Evolutionary conservation across 2,888 invertebrate species (phyloP), one percentile per base, ranked within the genome.

Genomic region (Caenorhabditis becei): DNA sequence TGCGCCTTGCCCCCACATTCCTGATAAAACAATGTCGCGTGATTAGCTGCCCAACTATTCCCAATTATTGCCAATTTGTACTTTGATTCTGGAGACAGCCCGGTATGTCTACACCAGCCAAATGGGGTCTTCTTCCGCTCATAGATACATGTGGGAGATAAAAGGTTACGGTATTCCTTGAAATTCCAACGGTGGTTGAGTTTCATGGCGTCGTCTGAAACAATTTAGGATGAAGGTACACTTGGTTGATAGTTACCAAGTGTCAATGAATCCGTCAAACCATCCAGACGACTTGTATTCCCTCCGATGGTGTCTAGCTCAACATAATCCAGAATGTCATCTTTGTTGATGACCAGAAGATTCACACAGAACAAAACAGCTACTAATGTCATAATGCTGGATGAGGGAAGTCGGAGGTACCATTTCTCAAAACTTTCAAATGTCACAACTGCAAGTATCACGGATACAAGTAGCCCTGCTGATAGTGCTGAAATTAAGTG

Each of bases 21-120:
- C n/a, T 66, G 54, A 54, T 66, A 54, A 37, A 66, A 54, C 37
- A 66, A 18, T 53, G 11, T 41, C 0, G 53, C 66, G 18, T 66
- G 66, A 41, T 66, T 66, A 10, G 66, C 54, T 2, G 26, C 41
- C 26, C 24, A 41, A 44, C 53, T 54, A 24, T 66, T 66, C 23
- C 82, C 79, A 16, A 82, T 56, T 0, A 77, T 56, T 0, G 58
- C 20, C 2, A 80, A 49, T 58, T 66, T 71, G 28, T 62, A 63
- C 16, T 54, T 70, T 11, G 77, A 35, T 18, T 41, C 2, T 18
- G 11, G 53, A 66, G 56, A n/a, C 67, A 23, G 14, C 53, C 59
- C 74, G 16, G 35, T 35, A 58, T 66, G 66, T 14, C 41, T 49
- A 35, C 74, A 74, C 74, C 74, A 74, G 26, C 74, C 66, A 0